Evolutionary conservation across 2,113 vertebrate genomes (phyloP).

Genomic region (Dicerorhinus sumatrensis): DNA sequence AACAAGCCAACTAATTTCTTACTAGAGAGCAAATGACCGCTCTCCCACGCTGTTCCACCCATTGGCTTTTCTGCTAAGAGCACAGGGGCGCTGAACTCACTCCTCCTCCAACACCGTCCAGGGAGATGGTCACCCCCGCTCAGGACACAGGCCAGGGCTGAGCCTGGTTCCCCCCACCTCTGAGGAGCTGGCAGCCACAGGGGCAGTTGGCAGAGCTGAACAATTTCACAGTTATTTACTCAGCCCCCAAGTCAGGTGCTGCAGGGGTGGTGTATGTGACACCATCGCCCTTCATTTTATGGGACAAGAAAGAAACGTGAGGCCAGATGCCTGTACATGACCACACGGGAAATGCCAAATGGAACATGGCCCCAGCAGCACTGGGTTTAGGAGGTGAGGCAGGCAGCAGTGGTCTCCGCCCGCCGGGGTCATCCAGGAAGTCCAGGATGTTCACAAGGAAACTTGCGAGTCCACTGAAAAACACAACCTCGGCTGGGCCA

Average conservation of each 20-base stretch:
- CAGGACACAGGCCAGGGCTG: not conserved
- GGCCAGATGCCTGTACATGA: accelerated
- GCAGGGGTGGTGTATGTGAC: no score
- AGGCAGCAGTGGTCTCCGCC: not conserved
- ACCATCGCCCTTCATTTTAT: not conserved
- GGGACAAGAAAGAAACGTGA: not conserved
- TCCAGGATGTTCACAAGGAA: not conserved
- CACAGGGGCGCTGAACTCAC: not conserved
- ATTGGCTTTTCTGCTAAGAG: accelerated
- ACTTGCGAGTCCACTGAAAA: not conserved
- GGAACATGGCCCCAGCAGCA: accelerated
- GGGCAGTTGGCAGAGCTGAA: not conserved
- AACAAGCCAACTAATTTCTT: not conserved
- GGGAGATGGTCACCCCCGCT: not conserved
- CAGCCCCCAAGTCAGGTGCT: not conserved
- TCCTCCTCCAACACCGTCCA: not conserved
- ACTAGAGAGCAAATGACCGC: not conserved
- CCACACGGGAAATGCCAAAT: not conserved
- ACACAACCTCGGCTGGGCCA: not conserved
- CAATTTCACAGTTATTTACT: not conserved
- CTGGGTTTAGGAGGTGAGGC: not conserved
- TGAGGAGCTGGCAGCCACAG: not conserved
- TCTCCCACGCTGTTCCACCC: not conserved
- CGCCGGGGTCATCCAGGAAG: not conserved
- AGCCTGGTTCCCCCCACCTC: not conserved